phyloP scores from a whole-genome alignment of 2,888 invertebrate species.

The Emmelina monodactyla region DNA sequence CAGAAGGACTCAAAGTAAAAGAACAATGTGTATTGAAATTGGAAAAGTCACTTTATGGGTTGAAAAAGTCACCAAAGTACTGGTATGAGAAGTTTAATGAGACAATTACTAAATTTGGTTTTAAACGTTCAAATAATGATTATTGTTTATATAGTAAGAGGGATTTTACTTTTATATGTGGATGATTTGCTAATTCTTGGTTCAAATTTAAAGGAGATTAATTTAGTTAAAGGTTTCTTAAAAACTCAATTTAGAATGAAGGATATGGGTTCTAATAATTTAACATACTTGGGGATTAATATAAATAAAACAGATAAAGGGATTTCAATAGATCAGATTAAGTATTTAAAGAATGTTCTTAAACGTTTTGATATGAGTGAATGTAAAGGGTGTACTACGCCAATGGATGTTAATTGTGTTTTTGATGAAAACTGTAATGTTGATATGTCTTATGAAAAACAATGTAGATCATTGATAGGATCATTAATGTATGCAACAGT shows the following conservation, averaged over 20 bases:
- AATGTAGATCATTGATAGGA: conserved; percentile 14
- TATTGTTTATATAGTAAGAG: conserved; percentile 11
- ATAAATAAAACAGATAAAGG: neutral
- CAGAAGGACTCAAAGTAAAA: conserved; percentile 5
- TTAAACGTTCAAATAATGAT: conserved; percentile 11
- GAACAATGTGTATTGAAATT: conserved; percentile 9
- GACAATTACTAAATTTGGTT: conserved; percentile 8
- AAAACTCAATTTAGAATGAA: too few relatives aligned
- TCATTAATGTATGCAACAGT: conserved; percentile 15
- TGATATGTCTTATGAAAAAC: conserved; percentile 9
- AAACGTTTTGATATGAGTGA: conserved; percentile 11
- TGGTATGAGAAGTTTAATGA: conserved; percentile 13
- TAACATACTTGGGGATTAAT: conserved; percentile 10
- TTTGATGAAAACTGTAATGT: conserved; percentile 6
- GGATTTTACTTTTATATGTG: conserved; percentile 13
- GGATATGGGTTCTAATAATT: too few relatives aligned
- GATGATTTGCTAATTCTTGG: conserved; percentile 14
- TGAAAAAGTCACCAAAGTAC: conserved; percentile 9
- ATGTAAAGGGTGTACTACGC: conserved; percentile 10
- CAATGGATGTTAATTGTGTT: conserved; percentile 13
- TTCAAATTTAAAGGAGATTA: conserved; percentile 1
- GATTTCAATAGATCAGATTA: conserved; percentile 7
- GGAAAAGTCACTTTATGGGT: conserved; percentile 12
- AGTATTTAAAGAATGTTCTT: conserved; percentile 10
- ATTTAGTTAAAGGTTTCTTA: too few relatives aligned